Evolutionary conservation across 2,888 invertebrate species (phyloP).

Genomic region (Melieria crassipennis): DNA sequence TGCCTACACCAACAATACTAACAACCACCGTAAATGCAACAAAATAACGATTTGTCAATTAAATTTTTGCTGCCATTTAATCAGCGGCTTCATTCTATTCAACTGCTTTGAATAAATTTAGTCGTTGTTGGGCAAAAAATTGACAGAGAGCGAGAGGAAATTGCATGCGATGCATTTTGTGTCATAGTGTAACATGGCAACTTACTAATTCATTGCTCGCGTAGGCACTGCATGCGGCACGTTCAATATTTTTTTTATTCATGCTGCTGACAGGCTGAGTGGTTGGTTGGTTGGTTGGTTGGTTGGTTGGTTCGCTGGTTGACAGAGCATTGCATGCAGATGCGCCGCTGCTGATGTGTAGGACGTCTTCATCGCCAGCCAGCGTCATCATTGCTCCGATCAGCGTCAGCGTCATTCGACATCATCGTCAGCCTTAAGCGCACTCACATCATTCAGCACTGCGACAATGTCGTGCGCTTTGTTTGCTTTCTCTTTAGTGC

Average conservation of each 20-base stretch:
- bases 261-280: too few relatives aligned
- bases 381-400: background rate
- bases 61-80: conserved; percentile 29
- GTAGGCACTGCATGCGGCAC: background rate
- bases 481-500: too few relatives aligned
- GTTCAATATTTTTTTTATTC: background rate
- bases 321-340: conserved; percentile 22
- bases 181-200: conserved; percentile 29
- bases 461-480: too few relatives aligned
- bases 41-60: conserved; percentile 31
- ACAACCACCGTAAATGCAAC: background rate
- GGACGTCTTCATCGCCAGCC: conserved; percentile 25
- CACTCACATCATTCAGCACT: too few relatives aligned
- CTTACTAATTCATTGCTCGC: conserved; percentile 28
- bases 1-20: background rate
- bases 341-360: conserved; percentile 29
- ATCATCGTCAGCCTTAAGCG: background rate
- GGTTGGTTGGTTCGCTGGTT: background rate
- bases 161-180: conserved; percentile 20
- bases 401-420: background rate
- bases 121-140: conserved; percentile 4
- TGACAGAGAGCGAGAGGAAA: conserved; percentile 13
- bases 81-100: conserved; percentile 5
- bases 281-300: background rate
- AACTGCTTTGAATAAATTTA: background rate